Evolutionary conservation across 2,888 invertebrate species (phyloP).

Genomic region (Heliconius cydno): DNA sequence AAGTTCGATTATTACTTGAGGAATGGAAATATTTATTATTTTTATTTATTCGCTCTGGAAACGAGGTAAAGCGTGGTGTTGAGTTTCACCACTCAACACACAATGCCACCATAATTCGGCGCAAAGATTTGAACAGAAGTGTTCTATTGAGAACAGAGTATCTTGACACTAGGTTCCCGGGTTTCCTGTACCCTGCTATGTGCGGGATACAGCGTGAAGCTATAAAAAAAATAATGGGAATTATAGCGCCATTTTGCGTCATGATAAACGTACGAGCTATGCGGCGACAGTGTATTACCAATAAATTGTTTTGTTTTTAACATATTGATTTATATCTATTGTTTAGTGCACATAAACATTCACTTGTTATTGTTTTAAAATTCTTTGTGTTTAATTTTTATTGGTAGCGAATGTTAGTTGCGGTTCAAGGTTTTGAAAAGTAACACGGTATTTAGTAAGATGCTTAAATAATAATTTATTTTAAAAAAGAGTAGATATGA

Average conservation of each 20-base stretch:
- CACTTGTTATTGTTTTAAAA: constrained; percentile 10
- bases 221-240: constrained; percentile 20
- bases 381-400: constrained; percentile 1
- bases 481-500: too few species aligned
- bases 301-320: constrained; percentile 26
- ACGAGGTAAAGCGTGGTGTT: too few species aligned
- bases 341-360: constrained; percentile 25
- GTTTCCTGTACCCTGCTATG: too few species aligned
- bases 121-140: too few species aligned
- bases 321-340: constrained; percentile 39
- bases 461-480: neutral
- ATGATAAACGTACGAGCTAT: constrained; percentile 32
- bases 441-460: neutral
- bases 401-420: constrained; percentile 9
- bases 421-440: neutral
- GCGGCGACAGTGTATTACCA: constrained; percentile 32
- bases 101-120: too few species aligned
- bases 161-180: too few species aligned
- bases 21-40: too few species aligned
- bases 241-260: constrained; percentile 25
- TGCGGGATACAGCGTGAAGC: too few species aligned
- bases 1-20: too few species aligned
- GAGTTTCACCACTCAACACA: too few species aligned
- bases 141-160: too few species aligned
- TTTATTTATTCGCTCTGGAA: too few species aligned